Evolutionary conservation across 2,797 vertebrate genomes (phyloP).

Genomic region (Corythornis leucogaster): DNA sequence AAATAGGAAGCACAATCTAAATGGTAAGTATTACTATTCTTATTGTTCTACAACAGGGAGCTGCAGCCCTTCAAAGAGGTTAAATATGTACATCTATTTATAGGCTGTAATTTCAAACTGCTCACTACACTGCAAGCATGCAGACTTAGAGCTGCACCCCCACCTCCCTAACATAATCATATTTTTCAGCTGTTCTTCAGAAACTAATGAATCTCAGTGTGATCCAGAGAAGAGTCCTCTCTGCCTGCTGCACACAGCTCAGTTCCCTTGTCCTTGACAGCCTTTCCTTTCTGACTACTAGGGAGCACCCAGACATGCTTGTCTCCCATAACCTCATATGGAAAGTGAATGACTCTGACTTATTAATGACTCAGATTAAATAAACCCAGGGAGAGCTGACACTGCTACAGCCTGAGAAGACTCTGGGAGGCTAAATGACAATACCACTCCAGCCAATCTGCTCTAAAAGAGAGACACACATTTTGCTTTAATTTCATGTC

Average conservation of each 20-base stretch:
- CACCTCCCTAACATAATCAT: neutral
- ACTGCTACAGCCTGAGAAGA: neutral
- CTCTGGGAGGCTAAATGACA: neutral
- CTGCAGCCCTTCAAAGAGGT: slow-evolving; percentile 32
- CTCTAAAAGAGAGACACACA: neutral
- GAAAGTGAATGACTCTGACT: slow-evolving; percentile 32
- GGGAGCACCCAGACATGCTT: slow-evolving; percentile 31
- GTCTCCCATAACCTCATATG: slow-evolving; percentile 15
- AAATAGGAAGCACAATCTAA: slow-evolving; percentile 9
- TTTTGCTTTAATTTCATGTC: neutral
- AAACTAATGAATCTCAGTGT: neutral
- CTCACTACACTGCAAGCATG: neutral
- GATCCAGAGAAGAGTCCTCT: neutral
- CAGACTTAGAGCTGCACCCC: neutral
- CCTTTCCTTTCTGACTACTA: neutral
- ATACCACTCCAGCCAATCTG: neutral
- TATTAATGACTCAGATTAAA: slow-evolving; percentile 30
- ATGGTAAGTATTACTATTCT: slow-evolving; percentile 12
- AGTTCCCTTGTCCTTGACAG: neutral
- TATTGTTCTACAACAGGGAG: slow-evolving; percentile 18
- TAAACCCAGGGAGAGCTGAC: neutral
- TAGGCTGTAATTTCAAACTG: slow-evolving; percentile 1
- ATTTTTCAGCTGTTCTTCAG: slow-evolving; percentile 25
- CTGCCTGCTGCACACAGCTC: neutral
- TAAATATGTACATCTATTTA: slow-evolving; percentile 30